Conservation (phyloP, 2,888 invertebrate species). For the Mechanitis messenoides region DNA sequence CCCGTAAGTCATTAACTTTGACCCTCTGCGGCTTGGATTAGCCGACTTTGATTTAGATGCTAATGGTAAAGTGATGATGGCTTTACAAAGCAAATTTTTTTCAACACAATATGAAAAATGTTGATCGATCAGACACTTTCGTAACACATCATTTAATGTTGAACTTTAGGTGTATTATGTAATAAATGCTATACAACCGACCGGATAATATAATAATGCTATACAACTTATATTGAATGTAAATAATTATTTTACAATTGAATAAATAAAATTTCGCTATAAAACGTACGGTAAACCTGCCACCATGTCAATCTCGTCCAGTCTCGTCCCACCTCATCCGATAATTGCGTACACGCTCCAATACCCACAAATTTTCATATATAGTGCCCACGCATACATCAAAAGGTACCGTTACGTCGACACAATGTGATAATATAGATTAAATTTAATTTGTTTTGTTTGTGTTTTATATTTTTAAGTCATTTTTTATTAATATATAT, state of each 20-base stretch:
- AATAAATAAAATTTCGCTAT: neutral
- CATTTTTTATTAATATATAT: no score
- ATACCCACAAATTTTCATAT: slow-evolving; percentile 25
- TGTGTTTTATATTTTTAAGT: no score
- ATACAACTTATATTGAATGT: no score
- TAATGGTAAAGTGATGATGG: slow-evolving; percentile 19
- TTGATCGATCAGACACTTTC: neutral
- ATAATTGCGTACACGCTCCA: slow-evolving; percentile 32
- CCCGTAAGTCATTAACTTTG: slow-evolving; percentile 9
- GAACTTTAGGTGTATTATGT: no score
- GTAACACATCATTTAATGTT: neutral
- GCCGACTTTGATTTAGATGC: slow-evolving; percentile 30
- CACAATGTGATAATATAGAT: neutral
- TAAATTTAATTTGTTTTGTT: no score
- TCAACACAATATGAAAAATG: neutral
- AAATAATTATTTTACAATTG: no score
- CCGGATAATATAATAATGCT: no score
- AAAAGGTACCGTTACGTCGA: neutral
- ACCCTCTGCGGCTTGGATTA: slow-evolving; percentile 19
- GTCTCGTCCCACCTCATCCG: slow-evolving; percentile 21
- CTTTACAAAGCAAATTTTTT: slow-evolving; percentile 1
- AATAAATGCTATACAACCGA: no score
- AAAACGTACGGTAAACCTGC: slow-evolving; percentile 7
- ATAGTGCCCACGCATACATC: slow-evolving; percentile 20
- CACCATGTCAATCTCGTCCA: slow-evolving; percentile 5